Conservation (phyloP, 2,888 invertebrate genomes). For the Clivina fossor region DNA sequence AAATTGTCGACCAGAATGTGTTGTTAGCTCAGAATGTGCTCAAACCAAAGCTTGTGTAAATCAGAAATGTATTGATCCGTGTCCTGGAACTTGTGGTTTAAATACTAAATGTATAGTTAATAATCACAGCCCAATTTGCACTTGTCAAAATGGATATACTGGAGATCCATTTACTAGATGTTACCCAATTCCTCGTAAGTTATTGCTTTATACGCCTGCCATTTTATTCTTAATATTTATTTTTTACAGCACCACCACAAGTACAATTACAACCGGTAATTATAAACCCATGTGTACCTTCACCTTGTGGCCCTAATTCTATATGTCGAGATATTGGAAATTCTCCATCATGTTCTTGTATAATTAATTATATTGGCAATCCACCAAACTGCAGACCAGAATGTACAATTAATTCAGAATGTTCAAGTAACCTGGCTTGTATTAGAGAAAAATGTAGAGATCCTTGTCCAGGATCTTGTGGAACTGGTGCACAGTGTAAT, state of each 20-base stretch:
- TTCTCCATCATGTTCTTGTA: conserved; percentile 58
- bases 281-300: conserved; percentile 57
- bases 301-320: conserved; percentile 62
- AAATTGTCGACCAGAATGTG: conserved; percentile 67
- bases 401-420: conserved; percentile 59
- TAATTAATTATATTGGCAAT: conserved; percentile 55
- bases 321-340: conserved; percentile 57
- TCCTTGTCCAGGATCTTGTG: conserved; percentile 67
- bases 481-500: conserved; percentile 62
- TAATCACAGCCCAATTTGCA: conserved; percentile 72
- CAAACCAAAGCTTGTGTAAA: conserved; percentile 65
- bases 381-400: conserved; percentile 61
- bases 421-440: conserved; percentile 57
- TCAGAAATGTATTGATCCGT: conserved; percentile 72
- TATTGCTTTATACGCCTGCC: neutral
- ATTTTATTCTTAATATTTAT: conserved; percentile 37
- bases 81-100: conserved; percentile 70
- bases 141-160: conserved; percentile 61
- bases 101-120: conserved; percentile 71
- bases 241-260: conserved; percentile 45
- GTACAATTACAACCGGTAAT: conserved; percentile 43
- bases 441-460: conserved; percentile 62
- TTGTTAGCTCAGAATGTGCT: conserved; percentile 67
- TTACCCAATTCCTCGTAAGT: conserved; percentile 51
- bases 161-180: conserved; percentile 56